A percentile compares a stretch with the other conserved stretches of the same genome.
phyloP scores from a whole-genome alignment of 2,113 vertebrate species.

The Nannobrachium achirus region DNA sequence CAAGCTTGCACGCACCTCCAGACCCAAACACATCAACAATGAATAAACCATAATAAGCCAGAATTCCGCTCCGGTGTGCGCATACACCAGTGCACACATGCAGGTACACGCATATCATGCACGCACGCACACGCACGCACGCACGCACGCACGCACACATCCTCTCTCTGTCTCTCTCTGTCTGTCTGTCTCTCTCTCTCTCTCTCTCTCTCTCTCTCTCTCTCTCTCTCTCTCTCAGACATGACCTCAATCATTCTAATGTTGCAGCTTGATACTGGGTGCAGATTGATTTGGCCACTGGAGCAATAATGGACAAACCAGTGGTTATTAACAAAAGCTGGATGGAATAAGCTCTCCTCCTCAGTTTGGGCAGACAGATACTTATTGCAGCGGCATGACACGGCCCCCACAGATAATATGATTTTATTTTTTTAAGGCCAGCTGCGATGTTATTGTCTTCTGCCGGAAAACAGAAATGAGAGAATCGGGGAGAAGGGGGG shows the following conservation, averaged over 20 bases:
- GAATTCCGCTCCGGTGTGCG: neutral
- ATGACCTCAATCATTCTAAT: constrained; percentile 45
- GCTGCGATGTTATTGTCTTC: constrained; percentile 44
- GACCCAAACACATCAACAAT: constrained; percentile 6
- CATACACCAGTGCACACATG: constrained; percentile 10
- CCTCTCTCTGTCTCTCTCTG: too few species aligned
- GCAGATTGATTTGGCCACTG: constrained; percentile 37
- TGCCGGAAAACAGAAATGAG: constrained; percentile 29
- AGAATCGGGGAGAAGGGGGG: constrained; percentile 13
- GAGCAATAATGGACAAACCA: constrained; percentile 37
- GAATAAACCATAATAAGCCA: neutral
- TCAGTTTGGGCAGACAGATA: constrained; percentile 44
- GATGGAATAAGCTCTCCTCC: constrained; percentile 49
- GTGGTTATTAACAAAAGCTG: constrained; percentile 57
- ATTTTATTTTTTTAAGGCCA: constrained; percentile 21
- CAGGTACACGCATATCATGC: constrained; percentile 19
- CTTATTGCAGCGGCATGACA: constrained; percentile 30
- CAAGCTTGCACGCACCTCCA: constrained; percentile 45
- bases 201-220: neutral
- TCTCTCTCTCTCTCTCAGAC: neutral
- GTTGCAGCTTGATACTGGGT: constrained; percentile 29
- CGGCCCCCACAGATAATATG: neutral
- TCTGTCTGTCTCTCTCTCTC: too few species aligned
- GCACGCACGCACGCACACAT: neutral
- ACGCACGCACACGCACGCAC: neutral